Evolutionary conservation across 2,113 vertebrate genomes (phyloP).

Genomic region (Peromyscus polionotus): DNA sequence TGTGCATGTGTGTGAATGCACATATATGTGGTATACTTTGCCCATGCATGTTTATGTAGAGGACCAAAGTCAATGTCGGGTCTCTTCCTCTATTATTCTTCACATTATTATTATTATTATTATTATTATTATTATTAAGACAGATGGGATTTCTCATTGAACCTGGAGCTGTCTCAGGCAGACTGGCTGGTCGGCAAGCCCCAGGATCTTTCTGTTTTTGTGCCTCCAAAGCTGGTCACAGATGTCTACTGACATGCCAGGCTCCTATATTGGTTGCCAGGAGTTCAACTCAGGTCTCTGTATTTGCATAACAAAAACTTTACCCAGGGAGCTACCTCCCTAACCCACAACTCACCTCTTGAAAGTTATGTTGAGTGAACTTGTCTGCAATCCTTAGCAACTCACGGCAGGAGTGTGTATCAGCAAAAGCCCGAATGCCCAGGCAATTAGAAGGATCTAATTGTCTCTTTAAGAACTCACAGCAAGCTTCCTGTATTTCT

Average conservation of each 20-base stretch:
- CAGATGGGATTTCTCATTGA: not conserved
- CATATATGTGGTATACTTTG: not conserved
- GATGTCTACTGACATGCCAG: not conserved
- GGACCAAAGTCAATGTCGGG: not conserved
- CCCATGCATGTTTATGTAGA: not conserved
- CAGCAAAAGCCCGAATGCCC: slow-evolving; percentile 98
- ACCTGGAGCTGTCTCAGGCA: not conserved
- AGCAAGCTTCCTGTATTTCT: slow-evolving; percentile 99
- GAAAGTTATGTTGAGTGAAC: slow-evolving; percentile 99
- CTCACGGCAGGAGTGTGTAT: slow-evolving; percentile 98
- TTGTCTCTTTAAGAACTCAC: slow-evolving; percentile 98
- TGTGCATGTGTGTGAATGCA: not conserved
- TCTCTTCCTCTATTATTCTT: not conserved
- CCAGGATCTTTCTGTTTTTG: not conserved
- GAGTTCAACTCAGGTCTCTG: not conserved
- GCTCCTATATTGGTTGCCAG: not conserved
- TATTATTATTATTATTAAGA: not conserved
- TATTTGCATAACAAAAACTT: not conserved
- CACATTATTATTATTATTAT: not conserved
- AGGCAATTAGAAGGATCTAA: slow-evolving; percentile 99
- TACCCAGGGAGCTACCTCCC: not conserved
- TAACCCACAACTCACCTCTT: slow-evolving; percentile 91
- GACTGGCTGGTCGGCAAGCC: not conserved
- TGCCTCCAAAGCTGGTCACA: not conserved
- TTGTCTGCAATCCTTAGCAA: slow-evolving; percentile 98